Percentiles rank a stretch among this genome's conserved stretches.
phyloP scores from a whole-genome alignment of 2,797 vertebrate genomes.

The Acanthurus leucopareius region DNA sequence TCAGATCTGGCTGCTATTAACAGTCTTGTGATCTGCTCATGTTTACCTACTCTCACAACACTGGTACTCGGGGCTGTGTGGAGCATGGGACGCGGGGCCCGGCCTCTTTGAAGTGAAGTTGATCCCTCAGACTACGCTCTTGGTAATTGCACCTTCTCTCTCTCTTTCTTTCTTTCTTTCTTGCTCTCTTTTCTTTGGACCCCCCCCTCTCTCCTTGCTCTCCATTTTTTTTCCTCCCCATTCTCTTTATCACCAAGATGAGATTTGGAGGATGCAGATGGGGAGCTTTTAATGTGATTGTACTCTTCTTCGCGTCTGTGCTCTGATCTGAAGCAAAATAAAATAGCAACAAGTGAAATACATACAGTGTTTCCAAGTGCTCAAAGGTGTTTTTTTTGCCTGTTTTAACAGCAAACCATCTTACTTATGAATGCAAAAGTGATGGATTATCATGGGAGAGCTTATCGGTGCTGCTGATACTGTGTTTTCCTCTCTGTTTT shows the following conservation, averaged over 20 bases:
- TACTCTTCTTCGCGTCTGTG: conserved; percentile 51
- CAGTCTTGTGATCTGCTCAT: conserved; percentile 85
- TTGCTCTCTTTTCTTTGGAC: conserved; percentile 17
- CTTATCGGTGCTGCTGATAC: background rate
- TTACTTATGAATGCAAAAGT: background rate
- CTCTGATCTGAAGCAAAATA: conserved; percentile 62
- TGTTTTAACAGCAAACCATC: background rate
- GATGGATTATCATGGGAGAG: conserved; percentile 5
- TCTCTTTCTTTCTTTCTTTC: conserved; percentile 53
- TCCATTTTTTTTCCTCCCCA: background rate
- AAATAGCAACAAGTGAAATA: conserved; percentile 33
- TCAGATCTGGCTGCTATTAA: conserved; percentile 87
- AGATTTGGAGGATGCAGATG: conserved; percentile 73
- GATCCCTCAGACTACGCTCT: conserved; percentile 85
- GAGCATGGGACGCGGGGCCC: conserved; percentile 75
- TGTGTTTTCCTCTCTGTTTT: conserved; percentile 10
- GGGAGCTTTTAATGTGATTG: conserved; percentile 66
- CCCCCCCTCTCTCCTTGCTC: background rate
- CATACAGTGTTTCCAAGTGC: background rate
- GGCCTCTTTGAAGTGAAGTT: conserved; percentile 87
- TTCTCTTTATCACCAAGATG: conserved; percentile 57
- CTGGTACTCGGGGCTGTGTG: conserved; percentile 78
- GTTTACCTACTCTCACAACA: conserved; percentile 86
- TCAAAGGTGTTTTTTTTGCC: background rate
- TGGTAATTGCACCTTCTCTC: conserved; percentile 83